A percentile compares a stretch with the other conserved stretches of the same genome.
These are phyloP conservation scores for Tautogolabrus adspersus DNA, from an alignment of 2,113 vertebrate species.

Conservation along the genomic window DNA sequence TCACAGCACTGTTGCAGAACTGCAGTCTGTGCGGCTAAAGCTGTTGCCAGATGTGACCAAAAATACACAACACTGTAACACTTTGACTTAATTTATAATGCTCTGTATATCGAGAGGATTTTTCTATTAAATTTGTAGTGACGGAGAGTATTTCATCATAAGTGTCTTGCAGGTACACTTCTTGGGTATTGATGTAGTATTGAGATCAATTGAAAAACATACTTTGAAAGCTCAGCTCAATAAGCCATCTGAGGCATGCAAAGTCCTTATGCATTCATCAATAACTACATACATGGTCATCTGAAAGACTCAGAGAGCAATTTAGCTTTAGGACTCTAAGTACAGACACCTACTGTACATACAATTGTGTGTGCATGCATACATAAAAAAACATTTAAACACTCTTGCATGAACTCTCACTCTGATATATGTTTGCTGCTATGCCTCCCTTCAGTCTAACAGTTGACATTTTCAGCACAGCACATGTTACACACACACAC, in stretches of 20 bases:
- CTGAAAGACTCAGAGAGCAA: background rate
- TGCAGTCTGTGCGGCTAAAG: no score
- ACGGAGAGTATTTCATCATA: no score
- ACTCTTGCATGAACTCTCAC: background rate
- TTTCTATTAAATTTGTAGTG: no score
- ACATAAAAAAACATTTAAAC: slow-evolving; percentile 14
- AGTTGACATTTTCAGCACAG: slow-evolving; percentile 62
- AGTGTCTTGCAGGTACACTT: no score
- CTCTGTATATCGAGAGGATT: no score
- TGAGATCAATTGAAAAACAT: no score
- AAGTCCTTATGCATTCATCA: slow-evolving; percentile 22
- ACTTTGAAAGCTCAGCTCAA: background rate
- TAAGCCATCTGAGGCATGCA: background rate
- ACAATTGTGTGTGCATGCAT: background rate
- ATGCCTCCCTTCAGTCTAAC: slow-evolving; percentile 29
- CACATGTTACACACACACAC: background rate
- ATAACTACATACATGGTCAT: slow-evolving; percentile 19
- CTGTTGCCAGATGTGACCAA: no score
- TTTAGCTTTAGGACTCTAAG: slow-evolving; percentile 6
- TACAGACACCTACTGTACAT: background rate
- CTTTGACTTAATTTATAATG: no score
- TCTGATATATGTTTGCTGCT: background rate
- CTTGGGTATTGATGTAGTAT: no score
- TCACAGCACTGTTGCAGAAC: no score
- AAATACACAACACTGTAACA: no score